Percentiles rank a stretch among this genome's conserved stretches.
Conservation (phyloP, 2,797 vertebrate genomes). For the Ceryle rudis region DNA sequence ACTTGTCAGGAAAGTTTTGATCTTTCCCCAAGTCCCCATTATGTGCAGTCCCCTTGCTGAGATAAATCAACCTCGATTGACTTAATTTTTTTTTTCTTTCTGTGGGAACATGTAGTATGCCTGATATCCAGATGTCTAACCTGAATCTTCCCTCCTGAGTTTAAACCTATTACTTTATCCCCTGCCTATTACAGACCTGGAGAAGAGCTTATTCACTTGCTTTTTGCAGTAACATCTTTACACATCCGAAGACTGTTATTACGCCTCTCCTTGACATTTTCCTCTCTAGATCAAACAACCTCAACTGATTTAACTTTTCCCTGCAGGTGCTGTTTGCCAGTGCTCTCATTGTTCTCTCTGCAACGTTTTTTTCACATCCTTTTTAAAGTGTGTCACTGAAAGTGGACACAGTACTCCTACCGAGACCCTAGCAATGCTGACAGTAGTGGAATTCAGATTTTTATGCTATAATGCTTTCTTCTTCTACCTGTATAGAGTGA, state of each 20-base stretch:
- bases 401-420: background rate
- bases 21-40: background rate
- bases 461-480: background rate
- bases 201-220: slow-evolving; percentile 25
- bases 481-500: background rate
- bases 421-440: background rate
- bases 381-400: background rate
- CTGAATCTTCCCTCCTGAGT: background rate
- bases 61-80: slow-evolving; percentile 23
- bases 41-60: slow-evolving; percentile 4
- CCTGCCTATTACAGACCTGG: background rate
- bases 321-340: background rate
- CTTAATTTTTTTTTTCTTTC: slow-evolving; percentile 4
- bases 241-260: background rate
- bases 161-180: slow-evolving; percentile 49
- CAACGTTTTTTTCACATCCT: background rate
- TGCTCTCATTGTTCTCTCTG: background rate
- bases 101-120: background rate
- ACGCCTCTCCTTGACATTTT: background rate
- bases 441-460: background rate
- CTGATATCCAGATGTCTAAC: slow-evolving; percentile 23
- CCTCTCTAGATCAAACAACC: slow-evolving; percentile 29
- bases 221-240: slow-evolving; percentile 24
- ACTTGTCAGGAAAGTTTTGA: slow-evolving; percentile 13
- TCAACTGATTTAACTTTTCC: slow-evolving; percentile 26